A percentile compares a stretch with the other conserved stretches of the same genome.
Evolutionary conservation across 2,113 vertebrate genomes (phyloP).

Genomic region (Prinia subflava): DNA sequence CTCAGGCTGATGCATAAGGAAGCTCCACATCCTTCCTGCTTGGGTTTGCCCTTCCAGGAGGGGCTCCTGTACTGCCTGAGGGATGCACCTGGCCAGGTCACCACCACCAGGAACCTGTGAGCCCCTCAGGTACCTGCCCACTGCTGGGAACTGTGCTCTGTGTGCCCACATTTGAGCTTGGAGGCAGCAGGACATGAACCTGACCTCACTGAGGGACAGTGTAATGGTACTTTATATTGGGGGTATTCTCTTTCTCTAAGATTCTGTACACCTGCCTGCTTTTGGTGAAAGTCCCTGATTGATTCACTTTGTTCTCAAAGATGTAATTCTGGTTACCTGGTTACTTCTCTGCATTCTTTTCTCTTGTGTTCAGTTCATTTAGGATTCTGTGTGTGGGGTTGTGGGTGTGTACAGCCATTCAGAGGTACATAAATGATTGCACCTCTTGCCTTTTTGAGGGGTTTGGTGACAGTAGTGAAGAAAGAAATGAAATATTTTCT

Average conservation of each 20-base stretch:
- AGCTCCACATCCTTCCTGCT: background rate
- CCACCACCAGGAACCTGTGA: background rate
- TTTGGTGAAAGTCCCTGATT: background rate
- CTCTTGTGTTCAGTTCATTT: background rate
- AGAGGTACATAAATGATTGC: fast-evolving
- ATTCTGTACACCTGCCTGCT: background rate
- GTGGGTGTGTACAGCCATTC: too few relatives aligned
- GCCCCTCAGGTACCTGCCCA: background rate
- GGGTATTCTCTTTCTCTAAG: background rate
- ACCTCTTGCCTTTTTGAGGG: background rate
- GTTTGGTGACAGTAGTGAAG: background rate
- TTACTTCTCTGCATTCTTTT: background rate
- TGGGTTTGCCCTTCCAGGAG: background rate
- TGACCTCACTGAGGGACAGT: background rate
- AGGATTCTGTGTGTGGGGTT: fast-evolving
- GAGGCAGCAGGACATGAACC: background rate
- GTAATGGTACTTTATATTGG: fast-evolving
- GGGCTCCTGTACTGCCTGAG: fast-evolving
- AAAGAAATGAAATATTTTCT: background rate
- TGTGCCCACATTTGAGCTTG: background rate
- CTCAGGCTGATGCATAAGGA: background rate
- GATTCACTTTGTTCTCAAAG: background rate
- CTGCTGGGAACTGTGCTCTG: background rate
- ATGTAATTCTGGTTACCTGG: background rate
- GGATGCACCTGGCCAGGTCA: background rate